phyloP scores from a whole-genome alignment of 2,888 invertebrate species.

The Macropis europaea region DNA sequence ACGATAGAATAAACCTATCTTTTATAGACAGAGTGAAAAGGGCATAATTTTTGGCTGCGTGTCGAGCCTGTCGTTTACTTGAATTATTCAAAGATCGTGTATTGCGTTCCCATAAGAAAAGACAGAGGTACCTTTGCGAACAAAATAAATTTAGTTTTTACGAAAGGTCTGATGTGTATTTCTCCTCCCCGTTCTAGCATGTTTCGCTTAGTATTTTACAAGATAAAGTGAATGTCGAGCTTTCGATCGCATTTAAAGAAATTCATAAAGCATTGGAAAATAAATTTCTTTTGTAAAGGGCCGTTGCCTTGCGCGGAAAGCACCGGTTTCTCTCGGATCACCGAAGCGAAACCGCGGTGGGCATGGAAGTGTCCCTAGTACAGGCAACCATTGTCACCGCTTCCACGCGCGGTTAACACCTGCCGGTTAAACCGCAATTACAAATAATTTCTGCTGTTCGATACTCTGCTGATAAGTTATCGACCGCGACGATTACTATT shows the following conservation, averaged over 20 bases:
- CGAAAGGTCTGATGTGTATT: background rate
- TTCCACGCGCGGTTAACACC: too few relatives aligned
- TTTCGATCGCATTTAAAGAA: too few relatives aligned
- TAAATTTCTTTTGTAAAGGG: too few relatives aligned
- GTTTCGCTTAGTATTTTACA: too few relatives aligned
- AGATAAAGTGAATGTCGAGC: too few relatives aligned
- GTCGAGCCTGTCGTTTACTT: conserved; percentile 8
- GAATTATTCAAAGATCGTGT: background rate
- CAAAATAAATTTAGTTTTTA: conserved; percentile 50
- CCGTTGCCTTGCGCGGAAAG: too few relatives aligned
- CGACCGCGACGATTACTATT: background rate
- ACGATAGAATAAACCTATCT: conserved; percentile 6
- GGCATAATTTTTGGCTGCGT: background rate
- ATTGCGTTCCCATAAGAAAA: conserved; percentile 26
- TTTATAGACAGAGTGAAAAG: background rate
- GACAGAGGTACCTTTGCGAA: conserved; percentile 29
- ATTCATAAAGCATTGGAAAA: too few relatives aligned
- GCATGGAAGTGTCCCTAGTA: too few relatives aligned
- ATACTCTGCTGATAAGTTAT: background rate
- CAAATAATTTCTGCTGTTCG: background rate
- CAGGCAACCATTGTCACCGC: too few relatives aligned
- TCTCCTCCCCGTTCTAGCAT: background rate
- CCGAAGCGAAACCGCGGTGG: too few relatives aligned
- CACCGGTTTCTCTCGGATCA: too few relatives aligned
- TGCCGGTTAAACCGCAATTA: too few relatives aligned